Percentiles rank a stretch among this genome's conserved stretches.
phyloP scores from a whole-genome alignment of 2,113 vertebrate species.

The Tauraco erythrolophus region DNA sequence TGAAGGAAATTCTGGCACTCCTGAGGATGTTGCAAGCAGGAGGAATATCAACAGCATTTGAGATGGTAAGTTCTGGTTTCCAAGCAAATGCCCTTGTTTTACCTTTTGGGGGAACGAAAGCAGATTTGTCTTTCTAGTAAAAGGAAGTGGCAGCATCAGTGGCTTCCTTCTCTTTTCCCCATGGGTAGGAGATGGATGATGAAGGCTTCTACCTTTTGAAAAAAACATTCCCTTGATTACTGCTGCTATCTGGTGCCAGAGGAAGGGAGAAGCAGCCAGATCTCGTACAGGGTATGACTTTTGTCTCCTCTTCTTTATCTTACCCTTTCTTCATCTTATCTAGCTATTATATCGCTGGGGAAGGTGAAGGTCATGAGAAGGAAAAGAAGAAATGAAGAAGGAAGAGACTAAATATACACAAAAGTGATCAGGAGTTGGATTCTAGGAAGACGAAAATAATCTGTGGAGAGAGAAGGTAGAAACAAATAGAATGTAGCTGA shows the following conservation, averaged over 20 bases:
- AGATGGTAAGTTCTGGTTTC: background rate
- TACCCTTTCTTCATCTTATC: background rate
- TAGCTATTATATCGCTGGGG: background rate
- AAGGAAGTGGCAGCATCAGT: background rate
- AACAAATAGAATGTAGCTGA: background rate
- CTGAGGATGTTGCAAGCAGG: background rate
- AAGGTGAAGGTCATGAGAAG: background rate
- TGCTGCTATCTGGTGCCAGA: background rate
- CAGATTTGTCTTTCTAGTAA: background rate
- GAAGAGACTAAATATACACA: background rate
- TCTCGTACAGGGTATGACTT: background rate
- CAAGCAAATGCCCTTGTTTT: background rate
- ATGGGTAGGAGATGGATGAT: background rate
- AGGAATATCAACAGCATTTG: background rate
- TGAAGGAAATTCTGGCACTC: background rate
- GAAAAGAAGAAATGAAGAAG: background rate
- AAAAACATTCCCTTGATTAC: background rate
- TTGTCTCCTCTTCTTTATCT: background rate
- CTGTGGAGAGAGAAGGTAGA: background rate
- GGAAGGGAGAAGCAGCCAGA: background rate
- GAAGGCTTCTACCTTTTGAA: background rate
- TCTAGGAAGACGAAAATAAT: background rate
- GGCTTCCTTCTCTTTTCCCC: background rate
- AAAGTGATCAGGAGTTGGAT: background rate
- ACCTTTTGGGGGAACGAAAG: background rate